phyloP scores from a whole-genome alignment of 2,888 invertebrate genomes.

The Elegia similella region DNA sequence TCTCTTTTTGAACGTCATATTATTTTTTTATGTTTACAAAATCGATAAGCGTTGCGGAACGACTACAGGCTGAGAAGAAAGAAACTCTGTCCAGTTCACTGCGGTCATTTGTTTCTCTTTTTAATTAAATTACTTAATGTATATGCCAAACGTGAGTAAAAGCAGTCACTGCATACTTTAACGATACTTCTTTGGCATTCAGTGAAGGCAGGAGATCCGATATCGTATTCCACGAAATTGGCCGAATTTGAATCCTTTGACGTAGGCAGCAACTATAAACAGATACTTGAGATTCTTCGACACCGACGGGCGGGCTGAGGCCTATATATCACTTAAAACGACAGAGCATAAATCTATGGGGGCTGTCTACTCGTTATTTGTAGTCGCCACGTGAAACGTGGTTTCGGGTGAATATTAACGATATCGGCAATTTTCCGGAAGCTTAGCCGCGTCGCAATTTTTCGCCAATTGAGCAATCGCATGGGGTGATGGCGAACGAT shows the following conservation, averaged over 20 bases:
- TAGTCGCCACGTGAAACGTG: slow-evolving; percentile 77
- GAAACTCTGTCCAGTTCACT: too few relatives aligned
- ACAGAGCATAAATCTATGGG: slow-evolving; percentile 76
- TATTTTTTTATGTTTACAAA: too few relatives aligned
- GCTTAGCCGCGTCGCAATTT: slow-evolving; percentile 79
- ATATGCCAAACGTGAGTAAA: neutral
- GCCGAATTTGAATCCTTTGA: slow-evolving; percentile 32
- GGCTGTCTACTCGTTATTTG: slow-evolving; percentile 76
- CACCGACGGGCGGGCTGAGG: slow-evolving; percentile 50
- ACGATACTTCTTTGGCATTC: too few relatives aligned
- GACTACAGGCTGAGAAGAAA: too few relatives aligned
- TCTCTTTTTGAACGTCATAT: too few relatives aligned
- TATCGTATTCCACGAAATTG: slow-evolving; percentile 29
- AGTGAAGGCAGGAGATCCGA: neutral
- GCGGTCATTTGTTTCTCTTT: too few relatives aligned
- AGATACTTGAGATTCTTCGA: slow-evolving; percentile 63
- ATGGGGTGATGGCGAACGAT: slow-evolving; percentile 55
- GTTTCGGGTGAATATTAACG: slow-evolving; percentile 82
- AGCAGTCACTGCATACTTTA: neutral
- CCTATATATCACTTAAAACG: slow-evolving; percentile 77
- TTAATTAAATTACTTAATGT: too few relatives aligned
- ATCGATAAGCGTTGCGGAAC: too few relatives aligned
- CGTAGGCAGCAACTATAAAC: slow-evolving; percentile 42
- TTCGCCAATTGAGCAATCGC: slow-evolving; percentile 80
- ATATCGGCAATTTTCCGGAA: slow-evolving; percentile 81